These are phyloP conservation scores for Arctopsyche grandis DNA, from an alignment of 1,140 invertebrate species.

Conservation along the genomic window DNA sequence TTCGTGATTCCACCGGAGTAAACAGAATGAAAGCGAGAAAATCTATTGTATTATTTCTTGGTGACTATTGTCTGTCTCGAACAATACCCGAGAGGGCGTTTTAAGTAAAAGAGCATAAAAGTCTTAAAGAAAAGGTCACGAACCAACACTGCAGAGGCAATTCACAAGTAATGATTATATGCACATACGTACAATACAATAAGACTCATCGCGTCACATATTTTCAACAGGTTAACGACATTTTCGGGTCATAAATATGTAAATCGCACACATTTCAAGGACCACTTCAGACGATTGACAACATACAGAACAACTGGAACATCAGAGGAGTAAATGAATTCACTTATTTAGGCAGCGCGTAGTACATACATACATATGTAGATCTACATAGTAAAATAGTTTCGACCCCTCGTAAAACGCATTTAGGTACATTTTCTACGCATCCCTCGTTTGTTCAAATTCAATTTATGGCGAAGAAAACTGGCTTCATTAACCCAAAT, in stretches of 20 bases:
- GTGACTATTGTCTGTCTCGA: conserved; percentile 7
- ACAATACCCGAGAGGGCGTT: conserved; percentile 15
- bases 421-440: not conserved
- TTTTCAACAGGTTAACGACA: too few species aligned
- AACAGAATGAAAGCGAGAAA: not conserved
- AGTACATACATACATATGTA: too few species aligned
- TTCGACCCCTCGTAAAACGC: not conserved
- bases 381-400: not conserved
- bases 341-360: too few species aligned
- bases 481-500: conserved; percentile 24
- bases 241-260: too few species aligned
- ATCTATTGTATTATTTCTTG: conserved; percentile 2
- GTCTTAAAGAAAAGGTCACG: not conserved
- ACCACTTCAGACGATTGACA: not conserved
- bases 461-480: conserved; percentile 21
- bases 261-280: too few species aligned
- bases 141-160: not conserved
- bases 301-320: not conserved
- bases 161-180: not conserved
- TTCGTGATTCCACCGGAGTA: too few species aligned
- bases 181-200: not conserved
- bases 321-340: not conserved
- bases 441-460: not conserved
- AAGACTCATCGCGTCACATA: too few species aligned
- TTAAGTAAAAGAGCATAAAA: conserved; percentile 12